These are phyloP conservation scores for Pantherophis alleghaniensis DNA, from an alignment of 2,797 vertebrate species.

Conservation along the genomic window DNA sequence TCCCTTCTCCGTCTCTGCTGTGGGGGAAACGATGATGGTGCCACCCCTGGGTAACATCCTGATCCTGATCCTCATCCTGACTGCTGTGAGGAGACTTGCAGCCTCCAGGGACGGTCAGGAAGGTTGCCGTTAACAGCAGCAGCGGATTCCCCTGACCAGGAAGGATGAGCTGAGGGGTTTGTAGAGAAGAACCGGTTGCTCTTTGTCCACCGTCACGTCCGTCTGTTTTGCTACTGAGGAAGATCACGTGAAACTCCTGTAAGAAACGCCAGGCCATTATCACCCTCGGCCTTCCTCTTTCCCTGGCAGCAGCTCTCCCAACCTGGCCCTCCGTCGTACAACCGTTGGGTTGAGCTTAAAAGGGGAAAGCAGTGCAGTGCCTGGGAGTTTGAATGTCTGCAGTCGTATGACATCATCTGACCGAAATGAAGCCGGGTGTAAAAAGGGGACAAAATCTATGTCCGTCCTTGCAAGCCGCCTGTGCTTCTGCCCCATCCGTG, in stretches of 20 bases:
- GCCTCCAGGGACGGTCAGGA: neutral
- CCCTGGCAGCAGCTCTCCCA: neutral
- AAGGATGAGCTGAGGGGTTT: neutral
- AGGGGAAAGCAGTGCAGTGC: neutral
- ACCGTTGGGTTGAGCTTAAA: neutral
- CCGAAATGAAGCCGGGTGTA: neutral
- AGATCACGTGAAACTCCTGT: neutral
- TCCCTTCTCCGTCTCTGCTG: neutral
- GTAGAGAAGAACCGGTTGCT: neutral
- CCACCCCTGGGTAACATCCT: neutral
- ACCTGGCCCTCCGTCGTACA: neutral
- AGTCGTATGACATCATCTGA: neutral
- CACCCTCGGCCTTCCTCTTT: neutral
- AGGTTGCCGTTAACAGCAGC: neutral
- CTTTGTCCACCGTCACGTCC: neutral
- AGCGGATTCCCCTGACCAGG: neutral
- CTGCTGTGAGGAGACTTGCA: neutral
- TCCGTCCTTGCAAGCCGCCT: neutral
- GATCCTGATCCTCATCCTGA: neutral
- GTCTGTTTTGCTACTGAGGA: neutral
- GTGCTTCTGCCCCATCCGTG: neutral
- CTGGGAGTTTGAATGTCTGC: neutral
- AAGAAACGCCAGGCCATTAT: neutral
- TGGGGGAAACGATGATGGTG: neutral
- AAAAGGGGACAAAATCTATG: neutral